Evolutionary conservation across 1,140 invertebrate genomes (phyloP), one percentile per base, ranked within the genome.

Genomic region (Drosophila prosaltans): DNA sequence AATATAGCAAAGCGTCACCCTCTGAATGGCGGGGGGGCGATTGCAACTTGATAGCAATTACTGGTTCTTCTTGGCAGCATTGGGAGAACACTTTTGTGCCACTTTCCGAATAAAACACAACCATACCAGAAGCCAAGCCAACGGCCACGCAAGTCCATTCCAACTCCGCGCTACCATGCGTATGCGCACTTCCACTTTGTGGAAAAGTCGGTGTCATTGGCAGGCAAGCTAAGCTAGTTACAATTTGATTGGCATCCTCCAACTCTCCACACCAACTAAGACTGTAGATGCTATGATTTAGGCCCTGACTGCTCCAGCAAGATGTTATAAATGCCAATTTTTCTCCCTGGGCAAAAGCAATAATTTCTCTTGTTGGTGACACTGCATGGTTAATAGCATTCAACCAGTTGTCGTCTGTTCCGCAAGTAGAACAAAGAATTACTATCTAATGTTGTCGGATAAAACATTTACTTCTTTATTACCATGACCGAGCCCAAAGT

Each of bases 61-160:
- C 96, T 28, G 95, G 93, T 88, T 97, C 96, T 84, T 96, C 95
- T 90, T 98, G 97, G 59, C 98, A 94, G 78, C 96, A 95, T 92
- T 99, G 97, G 45, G 95, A 95, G 11, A 98, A 93, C 36, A 99
- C 93, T 43, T 97, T 93, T 74, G 95, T 94, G 39, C 97, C 97
- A 81, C 94, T 95, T 94, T 98, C 98, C 8, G 97, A 97, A 91
- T 98, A 99, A 93, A 99, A 97, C 72, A 95, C 93, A 39, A 99
- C 93, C 93, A 94, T 95, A 36, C 98, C 98, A 71, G 96, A 95
- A 75, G 94, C 95, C 80, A 98, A 97, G 24, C 98, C 98, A 68
- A 98, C 94, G 71, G 96, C 95, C 72, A 99, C 95, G 92, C 97
- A 98, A 10, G 97, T 98, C 98, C 98, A 99, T 92, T 99, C 98